Conservation (phyloP, 2,113 vertebrate species). For the Urocolius indicus region DNA sequence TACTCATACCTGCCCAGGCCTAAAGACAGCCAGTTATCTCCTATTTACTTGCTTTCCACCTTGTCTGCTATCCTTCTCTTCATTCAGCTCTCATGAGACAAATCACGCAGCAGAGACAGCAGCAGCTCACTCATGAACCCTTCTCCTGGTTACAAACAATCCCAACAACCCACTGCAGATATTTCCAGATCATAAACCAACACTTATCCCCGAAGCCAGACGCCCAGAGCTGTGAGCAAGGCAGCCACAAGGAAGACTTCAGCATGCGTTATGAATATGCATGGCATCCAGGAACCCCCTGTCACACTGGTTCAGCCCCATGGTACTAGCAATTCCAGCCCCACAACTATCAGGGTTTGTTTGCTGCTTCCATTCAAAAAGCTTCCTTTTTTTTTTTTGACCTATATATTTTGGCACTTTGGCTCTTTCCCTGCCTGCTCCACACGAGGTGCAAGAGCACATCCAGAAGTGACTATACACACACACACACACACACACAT, state of each 20-base stretch:
- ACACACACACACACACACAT: too few relatives aligned
- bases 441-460: neutral
- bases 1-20: neutral
- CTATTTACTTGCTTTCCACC: neutral
- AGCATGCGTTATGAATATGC: neutral
- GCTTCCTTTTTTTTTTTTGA: neutral
- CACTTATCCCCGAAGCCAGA: neutral
- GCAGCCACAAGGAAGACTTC: neutral
- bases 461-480: neutral
- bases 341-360: fast-evolving
- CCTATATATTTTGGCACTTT: neutral
- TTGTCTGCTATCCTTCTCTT: neutral
- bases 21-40: fast-evolving
- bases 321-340: fast-evolving
- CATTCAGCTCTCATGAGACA: neutral
- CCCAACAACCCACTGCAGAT: neutral
- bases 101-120: neutral
- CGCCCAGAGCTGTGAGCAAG: neutral
- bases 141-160: neutral
- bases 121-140: neutral
- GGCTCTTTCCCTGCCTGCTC: neutral
- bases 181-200: neutral
- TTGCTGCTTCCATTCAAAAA: neutral
- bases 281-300: neutral
- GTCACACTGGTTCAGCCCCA: neutral